Conservation (phyloP, 1,140 invertebrate species). For the Drosophila ercepeae region DNA sequence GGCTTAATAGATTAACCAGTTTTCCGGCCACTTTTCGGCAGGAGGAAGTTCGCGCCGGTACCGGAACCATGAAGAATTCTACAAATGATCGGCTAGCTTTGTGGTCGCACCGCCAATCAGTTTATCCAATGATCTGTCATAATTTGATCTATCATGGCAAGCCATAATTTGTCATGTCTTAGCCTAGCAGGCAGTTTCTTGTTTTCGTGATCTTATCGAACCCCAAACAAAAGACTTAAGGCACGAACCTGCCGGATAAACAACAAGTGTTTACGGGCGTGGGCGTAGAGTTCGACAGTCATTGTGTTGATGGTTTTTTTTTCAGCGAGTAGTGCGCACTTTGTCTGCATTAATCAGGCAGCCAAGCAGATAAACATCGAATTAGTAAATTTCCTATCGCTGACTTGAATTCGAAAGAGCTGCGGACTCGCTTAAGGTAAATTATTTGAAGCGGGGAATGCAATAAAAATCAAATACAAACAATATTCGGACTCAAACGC, state of each 20-base stretch:
- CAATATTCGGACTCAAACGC: constrained; percentile 5
- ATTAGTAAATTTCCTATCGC: constrained; percentile 52
- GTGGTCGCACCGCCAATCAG: constrained; percentile 26
- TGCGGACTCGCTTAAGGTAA: constrained; percentile 1
- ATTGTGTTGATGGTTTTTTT: constrained; percentile 20
- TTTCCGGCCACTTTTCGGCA: background rate
- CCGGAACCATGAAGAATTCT: constrained; percentile 32
- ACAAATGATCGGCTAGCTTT: constrained; percentile 26
- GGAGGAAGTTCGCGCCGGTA: constrained; percentile 20
- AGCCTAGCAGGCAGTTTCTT: constrained; percentile 26
- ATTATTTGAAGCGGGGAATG: constrained; percentile 3
- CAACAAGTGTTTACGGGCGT: constrained; percentile 13
- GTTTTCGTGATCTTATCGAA: constrained; percentile 21
- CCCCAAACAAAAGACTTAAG: constrained; percentile 66
- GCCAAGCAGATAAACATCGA: constrained; percentile 1
- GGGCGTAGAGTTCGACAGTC: constrained; percentile 16
- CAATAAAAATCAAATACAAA: constrained; percentile 11
- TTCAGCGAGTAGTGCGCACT: constrained; percentile 21
- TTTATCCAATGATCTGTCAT: constrained; percentile 43
- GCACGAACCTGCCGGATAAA: constrained; percentile 49
- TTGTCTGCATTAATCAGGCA: constrained; percentile 32
- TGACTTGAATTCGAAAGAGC: constrained; percentile 18
- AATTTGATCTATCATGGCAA: constrained; percentile 32
- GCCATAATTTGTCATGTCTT: constrained; percentile 16
- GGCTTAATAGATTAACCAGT: background rate